Base-by-base conservation (phyloP, 2,888 invertebrate genomes). In the Bedellia somnulentella region DNA sequence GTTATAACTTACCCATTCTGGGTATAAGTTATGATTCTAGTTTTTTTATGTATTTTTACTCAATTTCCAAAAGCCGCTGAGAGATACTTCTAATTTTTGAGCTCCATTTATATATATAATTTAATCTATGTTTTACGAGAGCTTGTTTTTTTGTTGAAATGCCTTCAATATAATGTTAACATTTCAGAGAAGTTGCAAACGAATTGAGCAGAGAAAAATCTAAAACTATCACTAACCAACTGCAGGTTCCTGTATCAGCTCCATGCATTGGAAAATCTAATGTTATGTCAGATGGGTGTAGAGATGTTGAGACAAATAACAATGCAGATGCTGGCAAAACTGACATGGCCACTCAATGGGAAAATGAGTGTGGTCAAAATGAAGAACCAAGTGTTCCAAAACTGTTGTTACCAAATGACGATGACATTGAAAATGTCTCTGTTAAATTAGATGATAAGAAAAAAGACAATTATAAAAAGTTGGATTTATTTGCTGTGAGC, bases 271-370 rank as follows among this genome's bases (percentile, higher is more conserved):
- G n/a, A n/a, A n/a, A n/a, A n/a, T n/a, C n/a, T n/a, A n/a, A n/a
- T n/a, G n/a, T n/a, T n/a, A n/a, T n/a, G n/a, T n/a, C n/a, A n/a
- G n/a, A n/a, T n/a, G n/a, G n/a, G n/a, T 18, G 18, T 18, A 6
- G 18, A 18, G 8, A 9, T 8, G 8, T 18, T 18, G 8, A 18
- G 8, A 6, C 8, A 5, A 18, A n/a, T 5, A 24, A 5, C 5
- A 24, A 5, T 24, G 24, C 6, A n/a, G 24, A 38, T 32, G n/a
- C n/a, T n/a, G n/a, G n/a, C 16, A 51, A 40, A 34, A 45, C 37
- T 52, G 67, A 71, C 25, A 70, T 70, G 60, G 64, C 56, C 22
- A 70, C 68, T 5, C 71, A 75, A 35, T 66, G 66, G 58, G 57
- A 67, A 27, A 40, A 42, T 27, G 58, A 57, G n/a, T 46, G 44